A percentile compares a stretch with the other conserved stretches of the same genome.
Evolutionary conservation across 2,113 vertebrate genomes (phyloP).

Genomic region (Leucopsar rothschildi): DNA sequence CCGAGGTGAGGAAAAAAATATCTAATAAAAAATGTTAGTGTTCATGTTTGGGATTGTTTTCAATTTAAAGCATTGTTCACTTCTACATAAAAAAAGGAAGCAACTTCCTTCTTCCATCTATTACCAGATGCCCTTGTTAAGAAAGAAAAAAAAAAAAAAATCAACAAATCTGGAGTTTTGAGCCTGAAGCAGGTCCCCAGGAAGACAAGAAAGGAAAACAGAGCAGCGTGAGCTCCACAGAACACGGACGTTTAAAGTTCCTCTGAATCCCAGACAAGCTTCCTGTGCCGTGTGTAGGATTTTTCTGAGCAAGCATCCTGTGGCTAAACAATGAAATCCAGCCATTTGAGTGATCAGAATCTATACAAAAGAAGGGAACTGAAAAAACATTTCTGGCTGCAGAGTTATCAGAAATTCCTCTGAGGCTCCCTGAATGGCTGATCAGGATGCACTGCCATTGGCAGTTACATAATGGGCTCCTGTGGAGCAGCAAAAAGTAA

Average conservation of each 20-base stretch:
- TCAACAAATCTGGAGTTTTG: background rate
- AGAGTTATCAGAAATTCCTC: background rate
- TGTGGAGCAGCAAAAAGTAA: background rate
- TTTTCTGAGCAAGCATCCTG: background rate
- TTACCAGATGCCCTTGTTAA: background rate
- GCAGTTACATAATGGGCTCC: constrained; percentile 5
- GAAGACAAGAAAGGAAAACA: constrained; percentile 1
- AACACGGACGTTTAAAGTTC: background rate
- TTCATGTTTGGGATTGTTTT: background rate
- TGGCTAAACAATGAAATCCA: background rate
- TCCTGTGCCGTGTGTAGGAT: background rate
- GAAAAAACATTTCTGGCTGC: background rate
- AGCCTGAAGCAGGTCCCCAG: background rate
- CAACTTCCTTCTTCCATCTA: background rate
- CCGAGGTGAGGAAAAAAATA: accelerated
- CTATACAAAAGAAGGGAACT: background rate
- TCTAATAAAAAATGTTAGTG: background rate
- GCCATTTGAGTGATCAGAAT: background rate
- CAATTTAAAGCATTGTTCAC: background rate
- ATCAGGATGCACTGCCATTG: background rate
- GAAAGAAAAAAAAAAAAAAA: background rate
- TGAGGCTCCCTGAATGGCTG: background rate
- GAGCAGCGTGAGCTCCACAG: background rate
- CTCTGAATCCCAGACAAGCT: background rate
- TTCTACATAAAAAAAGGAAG: background rate